Percentiles rank a stretch among this genome's conserved stretches.
Evolutionary conservation across 2,113 vertebrate species (phyloP).

Genomic region (Silurus meridionalis): DNA sequence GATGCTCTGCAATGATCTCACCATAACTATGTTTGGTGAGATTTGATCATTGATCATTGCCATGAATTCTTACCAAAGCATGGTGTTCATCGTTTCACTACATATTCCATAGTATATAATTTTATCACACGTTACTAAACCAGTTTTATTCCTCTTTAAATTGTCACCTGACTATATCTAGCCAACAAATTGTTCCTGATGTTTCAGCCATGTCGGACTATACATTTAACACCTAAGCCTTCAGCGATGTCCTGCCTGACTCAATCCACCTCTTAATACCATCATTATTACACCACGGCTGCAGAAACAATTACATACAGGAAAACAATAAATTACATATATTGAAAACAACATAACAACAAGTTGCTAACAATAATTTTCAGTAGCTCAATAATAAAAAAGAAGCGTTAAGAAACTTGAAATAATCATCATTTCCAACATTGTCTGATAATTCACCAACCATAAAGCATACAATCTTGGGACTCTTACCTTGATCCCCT

Average conservation of each 20-base stretch:
- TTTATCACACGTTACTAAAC: background rate
- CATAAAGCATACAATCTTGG: background rate
- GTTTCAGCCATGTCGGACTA: background rate
- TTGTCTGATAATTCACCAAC: background rate
- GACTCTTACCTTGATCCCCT: conserved; percentile 50
- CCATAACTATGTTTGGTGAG: background rate
- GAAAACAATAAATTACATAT: too few species aligned
- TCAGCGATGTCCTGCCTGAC: too few species aligned
- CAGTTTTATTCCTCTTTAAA: background rate
- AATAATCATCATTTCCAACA: background rate
- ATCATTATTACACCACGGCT: too few species aligned
- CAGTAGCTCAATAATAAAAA: too few species aligned
- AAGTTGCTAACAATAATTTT: too few species aligned
- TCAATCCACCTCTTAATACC: too few species aligned
- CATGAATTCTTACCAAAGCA: background rate
- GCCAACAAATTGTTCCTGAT: background rate
- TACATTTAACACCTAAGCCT: too few species aligned
- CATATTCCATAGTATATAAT: background rate
- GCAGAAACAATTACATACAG: too few species aligned
- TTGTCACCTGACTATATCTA: background rate
- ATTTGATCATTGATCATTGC: background rate
- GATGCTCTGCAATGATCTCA: background rate
- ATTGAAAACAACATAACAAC: too few species aligned
- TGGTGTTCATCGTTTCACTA: background rate
- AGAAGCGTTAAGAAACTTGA: background rate